Evolutionary conservation across 2,113 vertebrate species (phyloP), one percentile per base, ranked within the genome.

Genomic region (Corvus moneduloides): DNA sequence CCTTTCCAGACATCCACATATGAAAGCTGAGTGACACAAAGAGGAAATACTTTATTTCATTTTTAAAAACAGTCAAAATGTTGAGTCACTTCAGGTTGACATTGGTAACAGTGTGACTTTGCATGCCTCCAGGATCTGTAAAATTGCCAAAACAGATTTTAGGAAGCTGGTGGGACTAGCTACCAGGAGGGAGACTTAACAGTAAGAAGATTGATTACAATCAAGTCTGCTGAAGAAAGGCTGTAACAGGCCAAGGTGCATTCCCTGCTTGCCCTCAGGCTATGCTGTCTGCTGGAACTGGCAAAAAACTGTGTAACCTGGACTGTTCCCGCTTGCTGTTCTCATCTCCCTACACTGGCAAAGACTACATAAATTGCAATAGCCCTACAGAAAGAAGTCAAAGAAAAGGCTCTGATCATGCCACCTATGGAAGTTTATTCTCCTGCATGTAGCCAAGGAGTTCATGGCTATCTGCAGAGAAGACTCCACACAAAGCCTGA

Each of bases 121-220:
- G 74, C 51, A 84, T 58, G 51, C 28, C 94, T 88, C 24, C 46
- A 81, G 62, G 52, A 90, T 78, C 81, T 85, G 59, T 90, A 92
- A 68, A 91, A 88, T 88, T 81, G 46, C 72, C 61, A 80, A 79
- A 90, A 80, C 9, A 84, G 37, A 68, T 81, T 94, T 94, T 84
- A 71, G 68, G n/a, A 78, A 93, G 46, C 64, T 77, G 11, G 35
- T 77, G 87, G 24, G 52, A 73, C 41, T 59, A 64, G 33, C 69
- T 90, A 74, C 55, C 22, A 58, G 62, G 41, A 81, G 54, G 37
- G 85, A 95, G 43, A 86, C 48, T 63, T 77, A 84, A 63, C 18
- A 77, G 56, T 35, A 51, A 77, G 56, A 90, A 87, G 61, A 91
- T 61, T 80, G 88, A 94, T 95, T 90, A 62, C 19, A 68, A 39